Percentiles rank a stretch among this genome's conserved stretches.
phyloP scores from a whole-genome alignment of 1,140 invertebrate species.

The Brachionus angularis region DNA sequence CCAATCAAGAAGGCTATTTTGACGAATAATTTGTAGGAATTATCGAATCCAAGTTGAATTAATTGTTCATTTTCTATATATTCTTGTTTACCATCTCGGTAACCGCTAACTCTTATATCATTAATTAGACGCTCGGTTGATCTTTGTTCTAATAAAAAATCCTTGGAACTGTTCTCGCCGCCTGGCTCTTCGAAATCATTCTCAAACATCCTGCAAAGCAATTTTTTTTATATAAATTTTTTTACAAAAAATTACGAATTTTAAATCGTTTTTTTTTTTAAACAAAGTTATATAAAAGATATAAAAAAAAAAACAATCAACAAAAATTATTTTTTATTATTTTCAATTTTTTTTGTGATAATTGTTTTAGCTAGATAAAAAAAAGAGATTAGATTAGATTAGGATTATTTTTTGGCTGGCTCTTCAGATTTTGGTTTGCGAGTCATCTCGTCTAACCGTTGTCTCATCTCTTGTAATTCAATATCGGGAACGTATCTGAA shows the following conservation, averaged over 20 bases:
- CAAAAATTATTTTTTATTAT: too few species aligned
- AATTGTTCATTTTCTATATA: slow-evolving; percentile 30
- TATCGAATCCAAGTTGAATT: slow-evolving; percentile 27
- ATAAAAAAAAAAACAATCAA: too few species aligned
- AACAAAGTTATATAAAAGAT: too few species aligned
- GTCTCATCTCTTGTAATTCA: slow-evolving; percentile 46
- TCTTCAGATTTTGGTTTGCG: neutral
- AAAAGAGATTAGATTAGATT: neutral
- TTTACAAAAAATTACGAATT: too few species aligned
- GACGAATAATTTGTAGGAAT: slow-evolving; percentile 11
- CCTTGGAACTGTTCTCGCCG: neutral
- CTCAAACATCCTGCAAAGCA: too few species aligned
- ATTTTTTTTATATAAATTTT: too few species aligned
- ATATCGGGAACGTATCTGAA: slow-evolving; percentile 49
- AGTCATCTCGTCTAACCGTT: slow-evolving; percentile 46
- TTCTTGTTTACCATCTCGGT: slow-evolving; percentile 17
- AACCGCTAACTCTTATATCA: slow-evolving; percentile 14
- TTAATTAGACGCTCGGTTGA: slow-evolving; percentile 28
- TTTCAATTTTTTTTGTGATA: too few species aligned
- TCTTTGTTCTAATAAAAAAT: slow-evolving; percentile 18
- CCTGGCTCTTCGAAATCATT: slow-evolving; percentile 6
- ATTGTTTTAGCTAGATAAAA: neutral
- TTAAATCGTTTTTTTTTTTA: too few species aligned
- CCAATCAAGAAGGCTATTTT: slow-evolving; percentile 15
- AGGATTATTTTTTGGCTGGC: slow-evolving; percentile 1